Evolutionary conservation across 2,888 invertebrate genomes (phyloP), one percentile per base, ranked within the genome.

Genomic region (Ectemnius continuus): DNA sequence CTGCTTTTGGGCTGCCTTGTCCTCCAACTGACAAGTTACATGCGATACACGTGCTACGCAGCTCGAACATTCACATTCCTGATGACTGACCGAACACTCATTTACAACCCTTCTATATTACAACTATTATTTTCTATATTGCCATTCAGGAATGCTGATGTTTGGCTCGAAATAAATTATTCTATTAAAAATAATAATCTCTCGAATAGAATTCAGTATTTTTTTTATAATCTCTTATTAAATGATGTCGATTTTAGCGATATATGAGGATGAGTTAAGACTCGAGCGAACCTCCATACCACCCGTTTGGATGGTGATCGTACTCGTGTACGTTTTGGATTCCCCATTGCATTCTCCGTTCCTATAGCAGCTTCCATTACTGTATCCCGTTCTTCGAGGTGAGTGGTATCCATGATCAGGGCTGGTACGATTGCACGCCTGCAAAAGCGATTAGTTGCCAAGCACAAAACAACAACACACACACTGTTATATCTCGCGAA

Each of bases 391-490:
- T 47, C 70, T 75, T 62, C 69, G 70, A 16, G 70, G 73, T 60
- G 68, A 79, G 45, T 73, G 76, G 62, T 36, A 75, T 70, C 81
- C 82, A 57, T 73, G 77, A 81, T 85, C 88, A 67, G 83, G 85
- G 68, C 84, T 86, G 77, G 82, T 75, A 65, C 85, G 88, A 81
- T 84, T 80, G 84, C 79, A 84, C 61, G 82, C 85, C 89, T 90
- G 88, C 48, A 90, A 90, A 90, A 89, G 88, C 87, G 86, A 87
- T 91, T 88, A 89, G 88, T 36, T 89, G 81, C 85, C 86, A 80
- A 85, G 84, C 85, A 81, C 81, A 79, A 67, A 82, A 52, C 14
- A 48, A 48, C 14, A 52, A 52, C 14, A 76, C 83, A 86, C 86
- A 84, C 85, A 60, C 28, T 36, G 79, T 71, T 67, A 67, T 57